A percentile compares a stretch with the other conserved stretches of the same genome.
These are phyloP conservation scores for Encarsia formosa DNA, from an alignment of 2,888 invertebrate species.

Conservation along the genomic window DNA sequence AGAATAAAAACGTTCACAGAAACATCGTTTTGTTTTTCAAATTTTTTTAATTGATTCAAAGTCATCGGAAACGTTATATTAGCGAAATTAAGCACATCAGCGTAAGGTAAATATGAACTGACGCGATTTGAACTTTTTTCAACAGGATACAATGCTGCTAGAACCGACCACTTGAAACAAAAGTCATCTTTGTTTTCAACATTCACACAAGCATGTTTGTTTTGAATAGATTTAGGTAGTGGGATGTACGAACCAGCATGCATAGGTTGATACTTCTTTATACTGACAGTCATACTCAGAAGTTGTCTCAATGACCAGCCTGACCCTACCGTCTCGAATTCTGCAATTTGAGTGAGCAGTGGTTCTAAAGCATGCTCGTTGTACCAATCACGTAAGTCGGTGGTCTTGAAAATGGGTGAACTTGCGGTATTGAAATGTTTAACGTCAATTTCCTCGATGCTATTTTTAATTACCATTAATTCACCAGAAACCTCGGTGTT, in stretches of 20 bases:
- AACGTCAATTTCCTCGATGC: not conserved
- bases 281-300: conserved; percentile 29
- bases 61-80: not conserved
- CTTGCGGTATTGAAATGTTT: conserved; percentile 4
- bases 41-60: not conserved
- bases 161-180: conserved; percentile 33
- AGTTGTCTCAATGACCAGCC: conserved; percentile 31
- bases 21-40: not conserved
- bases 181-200: conserved; percentile 28
- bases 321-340: conserved; percentile 32
- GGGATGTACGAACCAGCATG: conserved; percentile 31
- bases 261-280: conserved; percentile 32
- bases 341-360: conserved; percentile 27
- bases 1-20: not conserved
- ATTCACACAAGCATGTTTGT: conserved; percentile 9
- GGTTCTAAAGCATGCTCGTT: conserved; percentile 26
- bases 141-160: not conserved
- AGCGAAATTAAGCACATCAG: not conserved
- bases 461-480: not conserved
- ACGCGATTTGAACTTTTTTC: not conserved
- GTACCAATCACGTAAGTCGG: not conserved
- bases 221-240: not conserved
- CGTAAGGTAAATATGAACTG: not conserved
- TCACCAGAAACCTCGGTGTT: not conserved
- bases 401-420: not conserved